Base-by-base conservation (phyloP, 2,888 invertebrate species). In the Yponomeuta sedellus region DNA sequence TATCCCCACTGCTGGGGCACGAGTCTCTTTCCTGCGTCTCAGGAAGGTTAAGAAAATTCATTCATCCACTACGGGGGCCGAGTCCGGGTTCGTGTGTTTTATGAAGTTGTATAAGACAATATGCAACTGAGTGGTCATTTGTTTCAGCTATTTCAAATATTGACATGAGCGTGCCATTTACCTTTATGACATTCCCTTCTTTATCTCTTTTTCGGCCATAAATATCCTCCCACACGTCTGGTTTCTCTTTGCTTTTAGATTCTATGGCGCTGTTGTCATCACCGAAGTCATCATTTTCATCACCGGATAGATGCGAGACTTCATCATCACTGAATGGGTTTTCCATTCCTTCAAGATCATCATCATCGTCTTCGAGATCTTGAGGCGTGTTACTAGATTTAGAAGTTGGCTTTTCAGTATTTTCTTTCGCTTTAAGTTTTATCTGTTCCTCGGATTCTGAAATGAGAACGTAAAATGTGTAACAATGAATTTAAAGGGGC, bases 121-220 rank as follows among this genome's bases (percentile, higher is more conserved):
- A 25, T 25, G 25, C 25, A 25, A 5, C 25, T 25, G 25, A 25
- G 25, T 25, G 5, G 25, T 25, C 5, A 0, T 5, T 25, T 25
- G 25, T 25, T 25, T 2, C 2, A 8, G 10, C 34, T 8, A 34
- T 34, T 34, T 34, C 34, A 34, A 34, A 34, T 34, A 34, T 34
- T 34, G 34, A 8, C 34, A 6, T 34, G 1, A 6, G 34, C 20
- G 10, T 1, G 28, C 8, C 34, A 22, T 2, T 78, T 82, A 94
- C 94, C 75, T 91, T 87, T 61, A 98, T 86, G 71, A 98, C 80
- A 78, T 96, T 94, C 2, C 98, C 98, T 72, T 95, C 92, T 75
- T 94, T 94, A 77, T 96, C 95, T 71, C 97, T 92, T 72, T 95
- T 93, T 68, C 98, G 92, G 0, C 98, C 98, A 85, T 99, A 98